Evolutionary conservation across 64 coral and sea anemone species (phyloP), one percentile per base, ranked within the genome.

Genomic region (Trachythela sp.): DNA sequence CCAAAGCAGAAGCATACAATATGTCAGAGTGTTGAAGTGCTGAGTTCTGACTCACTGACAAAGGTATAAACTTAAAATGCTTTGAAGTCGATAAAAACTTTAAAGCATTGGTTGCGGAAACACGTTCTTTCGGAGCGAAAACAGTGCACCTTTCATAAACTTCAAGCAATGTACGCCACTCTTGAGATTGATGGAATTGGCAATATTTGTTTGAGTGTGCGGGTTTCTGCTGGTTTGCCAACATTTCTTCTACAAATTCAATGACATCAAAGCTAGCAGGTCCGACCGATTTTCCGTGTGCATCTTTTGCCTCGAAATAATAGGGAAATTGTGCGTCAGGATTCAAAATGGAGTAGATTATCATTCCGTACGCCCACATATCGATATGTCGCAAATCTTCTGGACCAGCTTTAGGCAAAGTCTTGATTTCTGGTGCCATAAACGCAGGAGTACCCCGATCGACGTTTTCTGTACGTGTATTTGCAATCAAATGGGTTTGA

Each of bases 41-140:
- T 87, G 90, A 31, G 36, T 70, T 87, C 50, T 87, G 90, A 77
- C 85, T 92, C 36, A 83, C 70, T 35, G 86, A 41, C 76, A 92
- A 85, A 56, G 90, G 85, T 83, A 92, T 88, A 32, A 77, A 22
- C 20, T 32, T 70, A 32, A 70, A 32, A 32, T 32, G 30, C 8
- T 70, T 22, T 9, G 20, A 22, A 7, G 18, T 70, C 18, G 64
- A 22, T 70, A 70, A 70, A 70, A 70, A 70, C 20, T 32, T 32
- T 70, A 70, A 22, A 26, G 30, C 64, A 22, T 70, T 22, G 18
- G 18, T 22, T 6, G 64, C 64, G 64, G 64, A 70, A 26, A 32
- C 20, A 32, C 64, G 64, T 70, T 70, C 30, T 70, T 22, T 22
- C 30, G 64, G 64, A n/a, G 18, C 8, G 24, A 70, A 70, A 26